These are phyloP conservation scores for Diploscapter pachys DNA, from an alignment of 1,140 invertebrate species.

Conservation along the genomic window DNA sequence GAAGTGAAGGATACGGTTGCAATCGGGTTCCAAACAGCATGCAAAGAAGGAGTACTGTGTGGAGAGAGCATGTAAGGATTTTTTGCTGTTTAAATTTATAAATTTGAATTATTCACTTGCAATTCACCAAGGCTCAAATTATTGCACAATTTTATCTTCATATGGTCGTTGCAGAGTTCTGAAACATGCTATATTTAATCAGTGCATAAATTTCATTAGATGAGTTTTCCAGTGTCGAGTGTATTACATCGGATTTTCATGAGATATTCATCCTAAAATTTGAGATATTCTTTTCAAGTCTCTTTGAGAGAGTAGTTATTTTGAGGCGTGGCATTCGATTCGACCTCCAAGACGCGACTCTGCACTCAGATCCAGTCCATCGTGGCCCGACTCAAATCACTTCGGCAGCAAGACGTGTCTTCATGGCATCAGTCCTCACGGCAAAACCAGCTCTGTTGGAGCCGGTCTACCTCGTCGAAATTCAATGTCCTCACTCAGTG, in stretches of 20 bases:
- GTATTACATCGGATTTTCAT: no score
- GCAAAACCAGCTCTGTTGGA: constrained; percentile 90
- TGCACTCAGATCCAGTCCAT: constrained; percentile 99
- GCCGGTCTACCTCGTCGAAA: constrained; percentile 97
- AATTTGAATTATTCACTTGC: no score
- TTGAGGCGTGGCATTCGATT: constrained; percentile 78
- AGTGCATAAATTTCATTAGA: no score
- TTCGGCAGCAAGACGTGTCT: constrained; percentile 90
- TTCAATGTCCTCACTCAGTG: constrained; percentile 87
- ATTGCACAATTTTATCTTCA: no score
- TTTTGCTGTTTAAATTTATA: no score
- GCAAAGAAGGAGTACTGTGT: constrained; percentile 96
- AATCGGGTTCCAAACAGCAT: constrained; percentile 98
- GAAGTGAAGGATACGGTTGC: constrained; percentile 93
- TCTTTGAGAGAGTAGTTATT: constrained; percentile 65
- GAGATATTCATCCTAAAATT: no score
- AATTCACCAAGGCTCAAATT: no score
- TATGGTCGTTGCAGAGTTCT: no score
- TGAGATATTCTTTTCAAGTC: no score
- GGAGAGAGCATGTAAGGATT: constrained; percentile 81
- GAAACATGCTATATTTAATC: no score
- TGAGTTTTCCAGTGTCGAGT: no score
- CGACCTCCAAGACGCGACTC: constrained; percentile 97
- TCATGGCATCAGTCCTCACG: constrained; percentile 91
- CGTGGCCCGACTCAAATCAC: constrained; percentile 99